Base-by-base conservation (phyloP, 2,888 invertebrate genomes). In the Spatulosminthurus flaviceps region DNA sequence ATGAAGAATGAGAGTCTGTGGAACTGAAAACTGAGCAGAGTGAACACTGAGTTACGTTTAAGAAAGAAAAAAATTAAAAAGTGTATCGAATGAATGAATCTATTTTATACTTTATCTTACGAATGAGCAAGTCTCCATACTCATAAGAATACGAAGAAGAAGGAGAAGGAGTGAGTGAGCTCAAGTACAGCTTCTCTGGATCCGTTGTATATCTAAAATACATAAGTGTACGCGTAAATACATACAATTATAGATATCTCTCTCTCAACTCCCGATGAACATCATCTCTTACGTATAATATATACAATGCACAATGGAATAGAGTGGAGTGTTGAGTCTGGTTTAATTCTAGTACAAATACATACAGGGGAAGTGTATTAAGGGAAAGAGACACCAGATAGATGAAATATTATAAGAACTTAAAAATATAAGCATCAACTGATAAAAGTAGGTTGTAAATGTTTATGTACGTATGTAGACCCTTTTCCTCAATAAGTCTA, bases 11-110 rank as follows among this genome's bases (percentile, higher is more conserved):
- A n/a, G n/a, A n/a, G n/a, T n/a, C n/a, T n/a, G 16, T 51, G n/a
- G 16, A 51, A 51, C 51, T 51, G 51, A 51, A 51, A 51, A 51
- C 51, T 51, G 51, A 51, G 51, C 16, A n/a, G 9, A 41, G 51
- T 51, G 51, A 51, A 51, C 51, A 16, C 16, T 51, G 51, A 51
- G 51, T n/a, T 51, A 9, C 9, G n/a, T n/a, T n/a, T n/a, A n/a
- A n/a, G n/a, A n/a, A n/a, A n/a, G 51, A 51, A 51, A 13, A 51
- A 51, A 51, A 51, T 51, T 51, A 67, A 67, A 67, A 67, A 67
- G 67, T 67, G 67, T 67, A 29, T 67, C 26, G 67, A 67, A 67
- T 67, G 67, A 67, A 67, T 67, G 67, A 67, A 29, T 13, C 26
- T 24, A 67, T 67, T 67, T 67, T 67, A 26, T 67, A 67, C 29